Percentiles rank a stretch among this genome's conserved stretches.
phyloP scores from a whole-genome alignment of 2,113 vertebrate genomes.

The Lichenostomus cassidix region DNA sequence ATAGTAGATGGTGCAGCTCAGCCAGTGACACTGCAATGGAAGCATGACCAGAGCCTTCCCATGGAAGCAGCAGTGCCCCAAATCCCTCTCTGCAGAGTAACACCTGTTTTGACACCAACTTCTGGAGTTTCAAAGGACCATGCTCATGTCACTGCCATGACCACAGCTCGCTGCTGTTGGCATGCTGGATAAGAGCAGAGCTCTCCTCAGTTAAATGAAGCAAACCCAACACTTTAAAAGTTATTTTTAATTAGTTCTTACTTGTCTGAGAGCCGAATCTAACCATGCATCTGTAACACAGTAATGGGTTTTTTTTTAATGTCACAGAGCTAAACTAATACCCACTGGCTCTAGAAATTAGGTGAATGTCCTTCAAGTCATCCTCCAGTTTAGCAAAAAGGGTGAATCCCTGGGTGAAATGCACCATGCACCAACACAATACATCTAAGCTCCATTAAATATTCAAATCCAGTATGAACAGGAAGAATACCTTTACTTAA shows the following conservation, averaged over 20 bases:
- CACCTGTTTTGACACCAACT: not conserved
- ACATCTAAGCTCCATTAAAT: not conserved
- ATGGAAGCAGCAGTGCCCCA: not conserved
- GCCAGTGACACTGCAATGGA: not conserved
- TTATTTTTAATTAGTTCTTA: not conserved
- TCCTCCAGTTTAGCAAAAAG: not conserved
- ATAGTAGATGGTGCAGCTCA: not conserved
- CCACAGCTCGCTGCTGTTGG: rapidly evolving
- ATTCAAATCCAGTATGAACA: not conserved
- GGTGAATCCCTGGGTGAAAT: not conserved
- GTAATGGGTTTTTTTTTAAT: not conserved
- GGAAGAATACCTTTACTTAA: not conserved
- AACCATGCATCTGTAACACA: not conserved
- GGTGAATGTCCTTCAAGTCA: not conserved
- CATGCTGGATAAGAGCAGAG: not conserved
- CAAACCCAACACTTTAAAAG: not conserved
- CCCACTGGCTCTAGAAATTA: not conserved
- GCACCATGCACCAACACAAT: not conserved
- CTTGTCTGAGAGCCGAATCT: not conserved
- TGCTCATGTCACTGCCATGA: rapidly evolving
- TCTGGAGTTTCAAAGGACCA: not conserved
- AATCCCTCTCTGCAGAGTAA: not conserved
- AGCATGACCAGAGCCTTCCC: not conserved
- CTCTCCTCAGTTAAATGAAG: not conserved
- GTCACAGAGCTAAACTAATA: not conserved